Evolutionary conservation across 1,140 invertebrate species (phyloP), one percentile per base, ranked within the genome.

Genomic region (Hylyphantes graminicola): DNA sequence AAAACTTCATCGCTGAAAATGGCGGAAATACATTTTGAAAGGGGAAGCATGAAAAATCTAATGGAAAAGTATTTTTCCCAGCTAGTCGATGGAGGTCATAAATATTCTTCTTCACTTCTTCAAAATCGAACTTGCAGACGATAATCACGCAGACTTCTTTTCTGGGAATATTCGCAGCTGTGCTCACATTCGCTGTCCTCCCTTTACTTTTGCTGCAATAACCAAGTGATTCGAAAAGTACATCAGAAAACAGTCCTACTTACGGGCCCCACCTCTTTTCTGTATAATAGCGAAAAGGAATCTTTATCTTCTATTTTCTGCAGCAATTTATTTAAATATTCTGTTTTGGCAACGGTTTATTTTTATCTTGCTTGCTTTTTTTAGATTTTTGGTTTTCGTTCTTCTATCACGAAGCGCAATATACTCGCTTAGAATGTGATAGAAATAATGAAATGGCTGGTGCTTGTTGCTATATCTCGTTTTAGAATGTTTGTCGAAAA

Each of bases 131-230:
- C 57, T n/a, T 35, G 7, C 59, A 64, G 35, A 51, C 57, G 57
- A 64, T 76, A 76, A 76, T 76, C 74, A 76, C 55, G 74, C 48
- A 76, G 74, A 50, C 74, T 76, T 76, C 74, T 64, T 63, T 64
- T 64, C 21, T 76, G 74, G 35, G 74, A 76, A 76, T 51, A 19
- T 17, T 19, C 17, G 12, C 74, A 76, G n/a, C 55, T 76, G 74
- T 64, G 55, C 59, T 74, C 72, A 21, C 7, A 57, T 74, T 74
- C 55, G 51, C 74, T 51, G 35, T 35, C 35, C 35, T 35, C 35
- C 35, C 35, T 76, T 76, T 64, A 50, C 59, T 76, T n/a, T 54
- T 74, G 53, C 55, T 15, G 48, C 64, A 63, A 76, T 76, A 76
- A 76, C 74, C 35, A 76, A 76, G 74, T 76, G 74, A 76, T 76